phyloP scores from a whole-genome alignment of 2,797 vertebrate species.

The Falco peregrinus region DNA sequence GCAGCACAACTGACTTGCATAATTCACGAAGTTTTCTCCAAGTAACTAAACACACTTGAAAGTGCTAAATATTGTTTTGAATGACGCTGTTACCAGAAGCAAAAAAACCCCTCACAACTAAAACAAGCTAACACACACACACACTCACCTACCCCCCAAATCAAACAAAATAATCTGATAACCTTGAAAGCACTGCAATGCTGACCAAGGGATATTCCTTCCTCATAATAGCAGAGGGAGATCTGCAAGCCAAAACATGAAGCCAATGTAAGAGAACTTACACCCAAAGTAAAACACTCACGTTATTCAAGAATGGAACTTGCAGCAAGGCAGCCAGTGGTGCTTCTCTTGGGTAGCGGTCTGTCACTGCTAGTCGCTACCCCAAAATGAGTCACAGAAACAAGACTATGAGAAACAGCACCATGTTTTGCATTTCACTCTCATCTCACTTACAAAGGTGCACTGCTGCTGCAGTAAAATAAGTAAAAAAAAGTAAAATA shows the following conservation, averaged over 20 bases:
- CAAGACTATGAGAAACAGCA: background rate
- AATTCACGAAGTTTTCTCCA: background rate
- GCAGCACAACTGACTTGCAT: too few relatives aligned
- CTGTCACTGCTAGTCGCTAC: background rate
- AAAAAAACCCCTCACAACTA: background rate
- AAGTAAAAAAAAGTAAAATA: too few relatives aligned
- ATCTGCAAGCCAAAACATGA: background rate
- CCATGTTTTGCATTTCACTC: fast-evolving
- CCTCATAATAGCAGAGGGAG: background rate
- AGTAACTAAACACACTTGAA: background rate
- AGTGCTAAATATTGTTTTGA: background rate
- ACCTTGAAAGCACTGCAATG: background rate
- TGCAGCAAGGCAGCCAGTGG: background rate
- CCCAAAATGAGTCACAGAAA: background rate
- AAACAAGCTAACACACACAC: background rate
- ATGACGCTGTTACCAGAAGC: too few relatives aligned
- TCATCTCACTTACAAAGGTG: fast-evolving
- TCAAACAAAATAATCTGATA: background rate
- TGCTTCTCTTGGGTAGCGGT: fast-evolving
- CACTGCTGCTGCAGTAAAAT: too few relatives aligned
- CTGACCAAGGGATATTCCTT: background rate
- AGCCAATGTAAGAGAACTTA: background rate
- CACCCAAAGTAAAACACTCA: background rate
- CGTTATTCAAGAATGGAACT: background rate
- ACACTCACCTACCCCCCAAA: too few relatives aligned